Evolutionary conservation across 2,113 vertebrate species (phyloP), one percentile per base, ranked within the genome.

Genomic region (Thunnus thynnus): DNA sequence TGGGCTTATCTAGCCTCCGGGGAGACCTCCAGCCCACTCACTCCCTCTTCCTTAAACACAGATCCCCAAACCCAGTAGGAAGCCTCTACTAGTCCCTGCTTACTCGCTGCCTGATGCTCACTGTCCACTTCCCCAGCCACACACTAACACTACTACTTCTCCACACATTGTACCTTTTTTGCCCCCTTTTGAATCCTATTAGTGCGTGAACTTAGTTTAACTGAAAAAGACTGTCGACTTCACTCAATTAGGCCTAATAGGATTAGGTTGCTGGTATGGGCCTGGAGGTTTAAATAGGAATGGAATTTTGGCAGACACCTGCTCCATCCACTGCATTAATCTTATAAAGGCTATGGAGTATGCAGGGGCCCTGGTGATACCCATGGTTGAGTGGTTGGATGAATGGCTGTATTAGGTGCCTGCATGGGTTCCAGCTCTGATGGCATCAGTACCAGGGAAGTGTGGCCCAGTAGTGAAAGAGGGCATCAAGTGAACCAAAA

Each of bases 221-320:
- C 95, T 96, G 95, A 96, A 96, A 96, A 97, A 96, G 95, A 95
- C 94, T 96, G 91, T 92, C 94, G 91, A 96, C 94, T 96, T 96
- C 95, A 96, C 95, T 97, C 96, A 96, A 97, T 98, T 98, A 96
- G 92, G 88, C 92, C 93, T 97, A 97, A 98, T 95, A 97, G 97
- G 97, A 99, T 98, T 98, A 98, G 82, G 94, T 92, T 86, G 95
- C 93, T 95, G 94, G 95, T 95, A 96, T 96, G 95, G 92, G 95
- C 95, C 64, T 94, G 91, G 92, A 96, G 93, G 93, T 96, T 97
- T 96, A 96, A 97, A 96, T 89, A 94, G 93, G 86, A 76, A 92
- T 95, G 95, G 94, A 94, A 88, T 96, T 94, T 96, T 97, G 94
- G 94, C 95, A 97, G 95, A 96, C 92, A 96, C 94, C 95, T 95